Conservation (phyloP, 2,797 vertebrate genomes). For the Rhinogobio ventralis region DNA sequence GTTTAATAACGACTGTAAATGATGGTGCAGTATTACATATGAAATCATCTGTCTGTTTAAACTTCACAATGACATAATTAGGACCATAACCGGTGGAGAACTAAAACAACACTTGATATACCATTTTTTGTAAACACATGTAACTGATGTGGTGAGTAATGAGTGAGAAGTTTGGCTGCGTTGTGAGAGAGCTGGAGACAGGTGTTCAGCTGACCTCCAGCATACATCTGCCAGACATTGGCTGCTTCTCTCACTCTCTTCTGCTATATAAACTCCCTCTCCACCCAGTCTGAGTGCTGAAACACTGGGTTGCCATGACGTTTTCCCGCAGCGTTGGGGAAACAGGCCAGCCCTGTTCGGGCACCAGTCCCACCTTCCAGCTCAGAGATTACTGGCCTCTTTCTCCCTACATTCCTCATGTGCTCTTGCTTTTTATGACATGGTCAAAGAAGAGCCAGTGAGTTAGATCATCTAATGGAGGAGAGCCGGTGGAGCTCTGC, state of each 20-base stretch:
- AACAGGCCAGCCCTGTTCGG: constrained; percentile 47
- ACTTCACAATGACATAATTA: constrained; percentile 18
- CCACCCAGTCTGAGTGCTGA: constrained; percentile 41
- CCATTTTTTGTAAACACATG: constrained; percentile 19
- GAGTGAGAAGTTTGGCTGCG: constrained; percentile 34
- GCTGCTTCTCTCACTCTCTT: constrained; percentile 17
- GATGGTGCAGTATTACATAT: constrained; percentile 34
- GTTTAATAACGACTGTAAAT: constrained; percentile 41
- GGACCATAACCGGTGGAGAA: constrained; percentile 22
- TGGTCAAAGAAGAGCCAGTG: constrained; percentile 17
- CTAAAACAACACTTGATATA: constrained; percentile 37
- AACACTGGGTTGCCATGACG: constrained; percentile 51
- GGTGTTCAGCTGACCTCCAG: constrained; percentile 50
- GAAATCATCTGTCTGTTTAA: constrained; percentile 37
- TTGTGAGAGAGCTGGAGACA: constrained; percentile 33
- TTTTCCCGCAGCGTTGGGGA: constrained; percentile 29
- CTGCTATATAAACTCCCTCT: constrained; percentile 25
- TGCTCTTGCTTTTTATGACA: constrained; percentile 35
- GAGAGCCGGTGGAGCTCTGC: constrained; percentile 29
- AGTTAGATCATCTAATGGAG: constrained; percentile 43
- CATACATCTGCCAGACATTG: constrained; percentile 40
- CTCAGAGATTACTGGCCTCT: constrained; percentile 47
- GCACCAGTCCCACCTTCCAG: constrained; percentile 44
- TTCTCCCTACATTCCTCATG: constrained; percentile 54
- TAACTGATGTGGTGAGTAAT: constrained; percentile 44